Conservation (phyloP, 1,140 invertebrate genomes). For the Calephelis virginiensis region DNA sequence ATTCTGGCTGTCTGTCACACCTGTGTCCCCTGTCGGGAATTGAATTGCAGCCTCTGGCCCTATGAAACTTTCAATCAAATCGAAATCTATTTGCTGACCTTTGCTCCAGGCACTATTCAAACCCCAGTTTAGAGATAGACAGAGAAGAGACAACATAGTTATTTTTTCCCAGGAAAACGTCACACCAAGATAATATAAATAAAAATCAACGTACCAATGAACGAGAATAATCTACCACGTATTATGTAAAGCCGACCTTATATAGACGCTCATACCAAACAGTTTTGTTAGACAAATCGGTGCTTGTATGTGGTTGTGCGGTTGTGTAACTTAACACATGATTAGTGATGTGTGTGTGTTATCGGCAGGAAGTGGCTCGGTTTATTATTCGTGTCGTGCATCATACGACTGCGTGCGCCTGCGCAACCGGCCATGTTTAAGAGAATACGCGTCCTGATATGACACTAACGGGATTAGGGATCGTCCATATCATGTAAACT, state of each 20-base stretch:
- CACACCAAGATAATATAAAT: slow-evolving; percentile 31
- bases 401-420: slow-evolving; percentile 63
- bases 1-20: too few species aligned
- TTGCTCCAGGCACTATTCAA: too few species aligned
- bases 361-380: slow-evolving; percentile 71
- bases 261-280: slow-evolving; percentile 25
- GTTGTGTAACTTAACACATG: slow-evolving; percentile 42
- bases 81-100: too few species aligned
- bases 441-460: slow-evolving; percentile 58
- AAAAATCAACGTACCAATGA: slow-evolving; percentile 40
- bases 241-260: slow-evolving; percentile 30
- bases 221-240: slow-evolving; percentile 29
- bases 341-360: slow-evolving; percentile 57
- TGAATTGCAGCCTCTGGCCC: too few species aligned
- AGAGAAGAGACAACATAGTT: background rate
- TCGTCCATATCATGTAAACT: background rate
- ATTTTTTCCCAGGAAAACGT: background rate
- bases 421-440: slow-evolving; percentile 50
- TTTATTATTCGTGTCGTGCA: slow-evolving; percentile 76
- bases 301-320: slow-evolving; percentile 41
- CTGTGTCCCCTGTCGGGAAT: too few species aligned
- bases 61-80: too few species aligned
- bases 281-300: slow-evolving; percentile 31
- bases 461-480: slow-evolving; percentile 48
- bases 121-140: slow-evolving; percentile 24